Evolutionary conservation across 2,888 invertebrate species (phyloP).

Genomic region (Acanthopleura granulata): DNA sequence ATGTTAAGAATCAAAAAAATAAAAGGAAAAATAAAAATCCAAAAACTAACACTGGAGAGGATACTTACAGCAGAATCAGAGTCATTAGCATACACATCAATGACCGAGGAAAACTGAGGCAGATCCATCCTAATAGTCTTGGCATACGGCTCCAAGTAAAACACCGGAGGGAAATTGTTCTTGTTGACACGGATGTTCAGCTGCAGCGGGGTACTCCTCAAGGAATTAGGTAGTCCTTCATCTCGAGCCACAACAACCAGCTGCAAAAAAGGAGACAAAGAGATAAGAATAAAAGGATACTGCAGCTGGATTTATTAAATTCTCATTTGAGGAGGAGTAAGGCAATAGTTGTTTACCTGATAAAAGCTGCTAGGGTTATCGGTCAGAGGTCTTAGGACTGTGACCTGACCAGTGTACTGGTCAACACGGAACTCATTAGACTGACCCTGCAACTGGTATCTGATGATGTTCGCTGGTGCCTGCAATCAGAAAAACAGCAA

Average conservation of each 20-base stretch:
- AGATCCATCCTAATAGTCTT: conserved; percentile 39
- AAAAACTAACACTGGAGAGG: not conserved
- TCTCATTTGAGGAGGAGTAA: too few relatives aligned
- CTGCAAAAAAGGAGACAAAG: conserved; percentile 21
- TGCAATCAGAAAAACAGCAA: not conserved
- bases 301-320: too few relatives aligned
- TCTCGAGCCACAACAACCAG: conserved; percentile 24
- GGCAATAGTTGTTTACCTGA: not conserved
- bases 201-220: conserved; percentile 17
- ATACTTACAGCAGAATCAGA: conserved; percentile 35
- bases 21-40: not conserved
- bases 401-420: not conserved
- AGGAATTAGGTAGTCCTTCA: conserved; percentile 18
- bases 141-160: conserved; percentile 43
- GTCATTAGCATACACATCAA: conserved; percentile 45
- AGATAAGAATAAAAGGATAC: too few relatives aligned
- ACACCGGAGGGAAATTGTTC: conserved; percentile 52
- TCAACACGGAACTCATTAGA: not conserved
- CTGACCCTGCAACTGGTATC: conserved; percentile 17
- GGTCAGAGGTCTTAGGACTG: not conserved
- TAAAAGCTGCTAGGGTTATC: not conserved
- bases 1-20: not conserved
- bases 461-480: conserved; percentile 27
- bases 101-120: conserved; percentile 33
- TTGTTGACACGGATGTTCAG: conserved; percentile 44